phyloP scores from a whole-genome alignment of 2,888 invertebrate species.

The Microctonus hyperodae region DNA sequence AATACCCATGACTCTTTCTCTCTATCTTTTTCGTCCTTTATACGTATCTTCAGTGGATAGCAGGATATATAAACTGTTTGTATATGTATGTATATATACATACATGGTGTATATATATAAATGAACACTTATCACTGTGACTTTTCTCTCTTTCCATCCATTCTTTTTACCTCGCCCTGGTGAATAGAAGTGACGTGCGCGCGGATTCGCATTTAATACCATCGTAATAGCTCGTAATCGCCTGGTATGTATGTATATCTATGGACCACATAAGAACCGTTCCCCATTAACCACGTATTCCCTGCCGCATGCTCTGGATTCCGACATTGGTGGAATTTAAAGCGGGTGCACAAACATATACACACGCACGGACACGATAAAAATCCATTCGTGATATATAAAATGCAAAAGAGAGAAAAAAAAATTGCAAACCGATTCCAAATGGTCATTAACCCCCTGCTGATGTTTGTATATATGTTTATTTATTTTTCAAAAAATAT shows the following conservation, averaged over 20 bases:
- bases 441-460: conserved; percentile 21
- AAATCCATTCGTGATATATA: not conserved
- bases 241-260: conserved; percentile 29
- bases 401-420: not conserved
- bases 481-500: conserved; percentile 14
- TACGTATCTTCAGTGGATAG: conserved; percentile 14
- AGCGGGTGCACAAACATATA: conserved; percentile 1
- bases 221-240: conserved; percentile 29
- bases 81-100: conserved; percentile 38
- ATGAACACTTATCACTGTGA: conserved; percentile 39
- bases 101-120: conserved; percentile 43
- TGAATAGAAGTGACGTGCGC: conserved; percentile 13
- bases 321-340: conserved; percentile 22
- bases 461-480: conserved; percentile 8
- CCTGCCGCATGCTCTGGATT: conserved; percentile 30
- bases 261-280: conserved; percentile 24
- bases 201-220: conserved; percentile 28
- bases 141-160: conserved; percentile 11
- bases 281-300: conserved; percentile 25
- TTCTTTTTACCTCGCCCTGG: conserved; percentile 6
- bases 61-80: conserved; percentile 29
- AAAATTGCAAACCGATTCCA: not conserved
- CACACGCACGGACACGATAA: not conserved
- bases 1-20: conserved; percentile 30
- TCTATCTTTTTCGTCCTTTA: conserved; percentile 37